Base-by-base conservation (phyloP, 2,113 vertebrate species). In the Prunella himalayana region DNA sequence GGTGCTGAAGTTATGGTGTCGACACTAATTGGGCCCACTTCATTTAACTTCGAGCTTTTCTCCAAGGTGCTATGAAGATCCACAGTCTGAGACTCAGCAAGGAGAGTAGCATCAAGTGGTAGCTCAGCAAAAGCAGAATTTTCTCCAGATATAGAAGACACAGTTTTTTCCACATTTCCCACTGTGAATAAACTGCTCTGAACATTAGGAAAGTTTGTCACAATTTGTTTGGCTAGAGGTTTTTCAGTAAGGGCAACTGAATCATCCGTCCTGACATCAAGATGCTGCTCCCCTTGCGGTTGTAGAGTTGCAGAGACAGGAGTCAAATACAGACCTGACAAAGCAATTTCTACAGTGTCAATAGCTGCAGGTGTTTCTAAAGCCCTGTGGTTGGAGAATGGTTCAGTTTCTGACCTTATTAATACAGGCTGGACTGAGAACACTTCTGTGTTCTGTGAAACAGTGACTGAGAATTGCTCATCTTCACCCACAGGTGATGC, bases 381-480 rank as follows among this genome's bases (percentile, higher is more conserved):
- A 53, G 64, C 27, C 11, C 47, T 44, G 3, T 54, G 27, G 3
- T 56, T 7, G 2, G 18, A 42, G 6, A 60, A 30, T 0, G n/a
- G 76, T 47, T 89, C 79, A 0, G 24, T 25, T 47, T 53, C 73
- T 3, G 68, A 44, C 15, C 20, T 50, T 11, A 50, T 53, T 82
- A 57, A 41, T 45, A 37, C 0, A 17, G 95, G 50, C 30, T 88
- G 94, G 28, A 83, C 63, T 54, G 76, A 76, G 59, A 77, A 45
- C 28, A 50, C 42, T 27, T 71, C 41, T 2, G 10, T 23, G 5
- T 45, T 61, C 13, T 94, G 66, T 22, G 95, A 78, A 57, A 66
- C 56, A 9, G 96, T 88, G 23, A 96, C 70, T 4, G 84, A 47
- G 7, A 97, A 94, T 7, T 86, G 64, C 24, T 98, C 98, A 10